Evolutionary conservation across 2,113 vertebrate genomes (phyloP), one percentile per base, ranked within the genome.

Genomic region (Solea solea): DNA sequence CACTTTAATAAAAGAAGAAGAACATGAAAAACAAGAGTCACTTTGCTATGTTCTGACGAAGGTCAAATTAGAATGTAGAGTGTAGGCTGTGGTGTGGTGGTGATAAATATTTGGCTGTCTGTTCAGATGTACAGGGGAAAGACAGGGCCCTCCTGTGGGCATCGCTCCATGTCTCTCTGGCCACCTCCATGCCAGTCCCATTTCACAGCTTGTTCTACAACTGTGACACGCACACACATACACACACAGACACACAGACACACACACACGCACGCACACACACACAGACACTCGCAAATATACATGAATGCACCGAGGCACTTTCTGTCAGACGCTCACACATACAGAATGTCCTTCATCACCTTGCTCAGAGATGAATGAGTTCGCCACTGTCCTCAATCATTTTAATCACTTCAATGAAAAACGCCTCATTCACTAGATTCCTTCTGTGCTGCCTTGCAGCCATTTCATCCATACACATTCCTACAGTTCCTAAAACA

Each of bases 301-400:
- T 28, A 84, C 34, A 80, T 12, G 21, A 49, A 69, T 13, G 45
- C 68, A 68, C 52, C 0, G 12, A 46, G 79, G 74, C 83, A 15
- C 66, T 78, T 71, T 58, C 71, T 72, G 74, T 58, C 60, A 41
- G 27, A 76, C 63, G 21, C 70, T 54, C 74, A 40, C 78, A 84
- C 79, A 80, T 59, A 74, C 58, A 64, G 68, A 80, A 14, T 74
- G 87, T 89, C 87, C 89, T 82, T 83, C 86, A 80, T 93, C 93
- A 93, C 92, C 93, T 93, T 93, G 91, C 91, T 91, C 78, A 84
- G 81, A 92, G 91, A 93, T 91, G 89, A 92, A 93, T 92, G 86
- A 79, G 82, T 87, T 91, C 34, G 69, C 87, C 64, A 73, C 74
- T 89, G 86, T 91, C 89, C 90, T 93, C 90, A 85, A 93, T 94